Conservation (phyloP, 2,113 vertebrate species). For the Rhegmatorhina hoffmannsi region DNA sequence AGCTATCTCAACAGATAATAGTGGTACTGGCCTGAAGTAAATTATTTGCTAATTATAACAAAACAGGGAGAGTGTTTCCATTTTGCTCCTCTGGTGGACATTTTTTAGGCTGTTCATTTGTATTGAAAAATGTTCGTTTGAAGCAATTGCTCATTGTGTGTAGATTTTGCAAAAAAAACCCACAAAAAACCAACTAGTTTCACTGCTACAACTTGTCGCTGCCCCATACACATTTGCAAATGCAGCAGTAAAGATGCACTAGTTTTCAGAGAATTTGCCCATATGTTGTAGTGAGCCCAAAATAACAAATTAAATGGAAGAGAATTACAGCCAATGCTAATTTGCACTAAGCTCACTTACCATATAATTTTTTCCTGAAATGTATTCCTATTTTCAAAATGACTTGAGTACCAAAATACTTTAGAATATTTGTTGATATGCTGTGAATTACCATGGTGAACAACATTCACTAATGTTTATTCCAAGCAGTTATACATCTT, state of each 20-base stretch:
- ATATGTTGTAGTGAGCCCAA: not conserved
- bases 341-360: not conserved
- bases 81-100: not conserved
- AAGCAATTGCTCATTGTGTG: constrained; percentile 8
- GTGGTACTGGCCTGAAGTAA: constrained; percentile 18
- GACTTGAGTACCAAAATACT: not conserved
- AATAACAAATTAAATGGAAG: constrained; percentile 13
- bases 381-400: constrained; percentile 3
- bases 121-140: constrained; percentile 50
- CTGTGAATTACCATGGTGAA: not conserved
- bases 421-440: constrained; percentile 20
- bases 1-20: constrained; percentile 44
- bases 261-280: constrained; percentile 1
- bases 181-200: constrained; percentile 25
- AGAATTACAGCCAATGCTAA: constrained; percentile 25
- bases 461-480: constrained; percentile 1
- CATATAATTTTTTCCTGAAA: constrained; percentile 15
- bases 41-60: constrained; percentile 49
- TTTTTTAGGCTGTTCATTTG: constrained; percentile 36
- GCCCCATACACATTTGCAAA: constrained; percentile 19
- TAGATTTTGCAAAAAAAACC: constrained; percentile 40
- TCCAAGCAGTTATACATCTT: not conserved
- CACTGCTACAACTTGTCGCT: not conserved
- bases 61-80: not conserved
- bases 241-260: constrained; percentile 1